Evolutionary conservation across 2,113 vertebrate genomes (phyloP).

Genomic region (Pituophis catenifer): DNA sequence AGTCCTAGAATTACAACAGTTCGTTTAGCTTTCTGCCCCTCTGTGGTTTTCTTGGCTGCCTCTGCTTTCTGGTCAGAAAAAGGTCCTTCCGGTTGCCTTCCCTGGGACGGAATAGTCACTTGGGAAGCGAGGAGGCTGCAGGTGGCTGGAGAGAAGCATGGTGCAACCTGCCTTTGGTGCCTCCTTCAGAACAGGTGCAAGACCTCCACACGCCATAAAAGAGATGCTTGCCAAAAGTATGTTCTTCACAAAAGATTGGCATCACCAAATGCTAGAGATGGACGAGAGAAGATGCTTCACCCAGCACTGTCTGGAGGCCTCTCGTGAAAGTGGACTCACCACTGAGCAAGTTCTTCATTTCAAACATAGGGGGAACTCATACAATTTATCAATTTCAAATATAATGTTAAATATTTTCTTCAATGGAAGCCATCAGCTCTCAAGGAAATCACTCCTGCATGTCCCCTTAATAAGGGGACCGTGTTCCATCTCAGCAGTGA

Average conservation of each 20-base stretch:
- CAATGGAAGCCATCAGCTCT: neutral
- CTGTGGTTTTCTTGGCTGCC: neutral
- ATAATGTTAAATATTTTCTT: neutral
- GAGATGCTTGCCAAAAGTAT: neutral
- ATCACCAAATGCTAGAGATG: neutral
- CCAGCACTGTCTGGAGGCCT: neutral
- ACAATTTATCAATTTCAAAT: too few relatives aligned
- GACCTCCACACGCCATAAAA: neutral
- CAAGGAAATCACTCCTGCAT: neutral
- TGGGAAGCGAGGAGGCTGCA: neutral
- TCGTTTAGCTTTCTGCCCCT: neutral
- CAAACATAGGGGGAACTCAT: neutral
- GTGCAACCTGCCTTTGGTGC: neutral
- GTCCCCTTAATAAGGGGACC: neutral
- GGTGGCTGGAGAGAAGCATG: neutral
- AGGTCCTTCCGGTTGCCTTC: neutral
- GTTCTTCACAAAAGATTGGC: neutral
- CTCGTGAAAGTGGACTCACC: neutral
- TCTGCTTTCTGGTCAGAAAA: neutral
- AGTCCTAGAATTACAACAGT: neutral
- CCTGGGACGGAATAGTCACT: neutral
- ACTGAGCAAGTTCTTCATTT: neutral
- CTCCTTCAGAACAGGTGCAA: neutral
- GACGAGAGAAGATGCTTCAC: neutral
- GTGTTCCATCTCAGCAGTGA: neutral